Percentiles rank a stretch among this genome's conserved stretches.
Conservation (phyloP, 2,888 invertebrate species). For the Campoplex nolae region DNA sequence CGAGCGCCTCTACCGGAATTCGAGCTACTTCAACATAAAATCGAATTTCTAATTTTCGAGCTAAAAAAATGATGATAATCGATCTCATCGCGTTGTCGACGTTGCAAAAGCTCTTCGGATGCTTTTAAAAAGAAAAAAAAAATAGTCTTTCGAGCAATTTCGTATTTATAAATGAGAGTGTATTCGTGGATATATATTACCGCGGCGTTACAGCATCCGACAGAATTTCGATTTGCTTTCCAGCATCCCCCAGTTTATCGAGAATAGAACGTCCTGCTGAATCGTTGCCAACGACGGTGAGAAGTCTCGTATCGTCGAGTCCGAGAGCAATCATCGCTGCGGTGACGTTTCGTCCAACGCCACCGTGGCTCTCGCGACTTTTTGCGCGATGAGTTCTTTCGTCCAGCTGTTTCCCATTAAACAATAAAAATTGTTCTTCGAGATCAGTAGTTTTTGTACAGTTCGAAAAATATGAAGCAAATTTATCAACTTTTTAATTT, state of each 20-base stretch:
- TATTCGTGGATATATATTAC: slow-evolving; percentile 68
- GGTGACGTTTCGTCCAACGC: slow-evolving; percentile 96
- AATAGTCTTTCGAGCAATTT: background rate
- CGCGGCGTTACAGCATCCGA: slow-evolving; percentile 77
- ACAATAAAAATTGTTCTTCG: background rate
- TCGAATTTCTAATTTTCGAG: background rate
- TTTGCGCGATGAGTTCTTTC: slow-evolving; percentile 91
- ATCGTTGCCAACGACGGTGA: slow-evolving; percentile 81
- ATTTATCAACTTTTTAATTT: background rate
- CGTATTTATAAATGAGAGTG: too few species aligned
- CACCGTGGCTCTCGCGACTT: slow-evolving; percentile 90
- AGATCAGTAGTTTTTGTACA: background rate
- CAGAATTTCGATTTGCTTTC: slow-evolving; percentile 73
- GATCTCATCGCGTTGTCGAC: background rate
- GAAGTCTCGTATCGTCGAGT: slow-evolving; percentile 81
- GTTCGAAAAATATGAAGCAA: background rate
- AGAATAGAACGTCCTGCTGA: slow-evolving; percentile 77
- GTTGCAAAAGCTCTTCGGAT: too few species aligned
- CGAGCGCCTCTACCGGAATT: slow-evolving; percentile 2
- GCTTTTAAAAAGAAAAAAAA: background rate
- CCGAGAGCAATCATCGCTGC: slow-evolving; percentile 93
- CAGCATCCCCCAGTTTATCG: slow-evolving; percentile 75
- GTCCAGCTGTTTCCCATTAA: slow-evolving; percentile 87
- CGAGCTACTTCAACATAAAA: background rate
- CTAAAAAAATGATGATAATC: background rate